Conservation (phyloP, 2,797 vertebrate genomes). For the Gadopsis bispinosus region DNA sequence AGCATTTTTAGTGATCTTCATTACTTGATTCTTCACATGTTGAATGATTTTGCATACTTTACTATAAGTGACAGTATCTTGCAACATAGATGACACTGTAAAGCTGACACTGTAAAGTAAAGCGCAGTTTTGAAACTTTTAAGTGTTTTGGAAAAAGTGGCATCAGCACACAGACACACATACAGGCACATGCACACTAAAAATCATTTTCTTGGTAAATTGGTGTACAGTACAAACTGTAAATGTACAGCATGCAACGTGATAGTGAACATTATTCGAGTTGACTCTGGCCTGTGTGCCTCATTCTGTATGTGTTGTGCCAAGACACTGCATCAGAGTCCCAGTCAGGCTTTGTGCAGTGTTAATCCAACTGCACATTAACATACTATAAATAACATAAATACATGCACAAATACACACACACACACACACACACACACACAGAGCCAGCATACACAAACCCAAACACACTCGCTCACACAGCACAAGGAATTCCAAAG, state of each 20-base stretch:
- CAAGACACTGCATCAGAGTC: constrained; percentile 26
- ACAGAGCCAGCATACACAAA: constrained; percentile 15
- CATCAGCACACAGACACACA: neutral
- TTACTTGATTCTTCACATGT: neutral
- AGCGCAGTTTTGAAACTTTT: neutral
- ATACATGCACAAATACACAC: neutral
- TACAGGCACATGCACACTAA: neutral
- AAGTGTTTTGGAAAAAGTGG: neutral
- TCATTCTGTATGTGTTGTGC: constrained; percentile 4
- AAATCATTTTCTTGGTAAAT: no score
- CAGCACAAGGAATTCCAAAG: constrained; percentile 20
- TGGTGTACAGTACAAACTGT: no score
- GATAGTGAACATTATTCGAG: constrained; percentile 23
- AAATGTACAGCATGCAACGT: neutral
- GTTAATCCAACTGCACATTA: constrained; percentile 44
- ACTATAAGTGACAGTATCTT: neutral
- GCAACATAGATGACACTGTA: neutral
- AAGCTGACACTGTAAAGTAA: neutral
- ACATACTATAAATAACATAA: constrained; percentile 48
- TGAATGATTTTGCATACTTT: neutral
- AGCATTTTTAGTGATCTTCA: neutral
- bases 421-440: constrained; percentile 1
- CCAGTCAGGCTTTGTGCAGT: constrained; percentile 18
- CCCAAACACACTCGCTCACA: constrained; percentile 3
- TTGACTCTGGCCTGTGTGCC: neutral